Evolutionary conservation across 2,113 vertebrate species (phyloP).

Genomic region (Isichthys henryi): DNA sequence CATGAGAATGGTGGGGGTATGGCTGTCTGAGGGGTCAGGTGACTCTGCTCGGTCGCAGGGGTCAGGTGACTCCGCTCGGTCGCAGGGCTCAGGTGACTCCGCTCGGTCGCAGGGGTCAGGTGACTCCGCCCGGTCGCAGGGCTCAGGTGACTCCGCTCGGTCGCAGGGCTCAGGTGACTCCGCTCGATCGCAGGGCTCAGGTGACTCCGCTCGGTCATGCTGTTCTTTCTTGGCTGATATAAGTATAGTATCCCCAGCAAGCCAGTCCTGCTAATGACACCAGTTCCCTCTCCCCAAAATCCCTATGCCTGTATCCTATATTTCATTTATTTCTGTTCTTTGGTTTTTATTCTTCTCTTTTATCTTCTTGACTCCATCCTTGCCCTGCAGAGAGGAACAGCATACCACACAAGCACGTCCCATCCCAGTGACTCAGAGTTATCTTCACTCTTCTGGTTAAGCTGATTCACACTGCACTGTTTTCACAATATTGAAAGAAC

Average conservation of each 20-base stretch:
- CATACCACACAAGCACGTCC: background rate
- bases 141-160: too few species aligned
- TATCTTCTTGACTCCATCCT: background rate
- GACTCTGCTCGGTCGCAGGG: background rate
- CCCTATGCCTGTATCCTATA: background rate
- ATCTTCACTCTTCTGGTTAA: background rate
- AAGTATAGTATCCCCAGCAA: background rate
- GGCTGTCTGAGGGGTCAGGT: background rate
- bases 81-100: too few species aligned
- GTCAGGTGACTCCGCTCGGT: too few species aligned
- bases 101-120: background rate
- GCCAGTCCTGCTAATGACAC: background rate
- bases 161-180: too few species aligned
- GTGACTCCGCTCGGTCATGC: background rate
- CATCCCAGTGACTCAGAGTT: background rate
- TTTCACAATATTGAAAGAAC: background rate
- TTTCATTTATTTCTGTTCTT: background rate
- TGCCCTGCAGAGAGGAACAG: background rate
- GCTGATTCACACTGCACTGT: background rate
- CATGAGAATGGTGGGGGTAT: background rate
- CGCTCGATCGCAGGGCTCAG: too few species aligned
- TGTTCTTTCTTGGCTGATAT: background rate
- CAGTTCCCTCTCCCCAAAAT: background rate
- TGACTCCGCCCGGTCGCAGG: too few species aligned
- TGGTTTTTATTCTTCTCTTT: background rate